phyloP scores from a whole-genome alignment of 37 sponge, comb jelly and placozoan species.

The Oopsacas minuta region DNA sequence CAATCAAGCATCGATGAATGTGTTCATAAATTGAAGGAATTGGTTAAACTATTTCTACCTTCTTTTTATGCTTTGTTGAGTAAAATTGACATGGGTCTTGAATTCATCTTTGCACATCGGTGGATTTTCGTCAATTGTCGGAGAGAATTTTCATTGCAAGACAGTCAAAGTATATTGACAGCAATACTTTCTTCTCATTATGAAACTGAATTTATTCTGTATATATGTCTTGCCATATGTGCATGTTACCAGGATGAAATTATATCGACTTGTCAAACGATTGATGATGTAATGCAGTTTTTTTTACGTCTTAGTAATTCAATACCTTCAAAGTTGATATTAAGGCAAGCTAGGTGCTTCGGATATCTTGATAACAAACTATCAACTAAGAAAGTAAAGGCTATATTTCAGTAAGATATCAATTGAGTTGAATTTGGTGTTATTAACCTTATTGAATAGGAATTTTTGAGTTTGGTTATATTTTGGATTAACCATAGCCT shows the following conservation, averaged over 20 bases:
- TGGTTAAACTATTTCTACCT: not conserved
- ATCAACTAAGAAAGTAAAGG: not conserved
- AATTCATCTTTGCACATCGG: not conserved
- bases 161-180: not conserved
- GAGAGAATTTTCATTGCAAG: not conserved
- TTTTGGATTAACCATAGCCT: no score
- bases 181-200: not conserved
- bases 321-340: not conserved
- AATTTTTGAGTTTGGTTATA: no score
- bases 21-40: not conserved
- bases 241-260: not conserved
- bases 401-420: not conserved
- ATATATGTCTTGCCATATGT: not conserved
- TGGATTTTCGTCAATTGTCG: not conserved
- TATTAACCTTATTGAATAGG: no score
- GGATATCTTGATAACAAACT: not conserved
- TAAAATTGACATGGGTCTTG: not conserved
- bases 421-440: no score
- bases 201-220: not conserved
- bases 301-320: not conserved
- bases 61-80: not conserved
- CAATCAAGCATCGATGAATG: not conserved
- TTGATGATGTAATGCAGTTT: not conserved
- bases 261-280: not conserved
- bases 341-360: not conserved